phyloP scores from a whole-genome alignment of 2,113 vertebrate genomes.

The Urocynchramus pylzowi region DNA sequence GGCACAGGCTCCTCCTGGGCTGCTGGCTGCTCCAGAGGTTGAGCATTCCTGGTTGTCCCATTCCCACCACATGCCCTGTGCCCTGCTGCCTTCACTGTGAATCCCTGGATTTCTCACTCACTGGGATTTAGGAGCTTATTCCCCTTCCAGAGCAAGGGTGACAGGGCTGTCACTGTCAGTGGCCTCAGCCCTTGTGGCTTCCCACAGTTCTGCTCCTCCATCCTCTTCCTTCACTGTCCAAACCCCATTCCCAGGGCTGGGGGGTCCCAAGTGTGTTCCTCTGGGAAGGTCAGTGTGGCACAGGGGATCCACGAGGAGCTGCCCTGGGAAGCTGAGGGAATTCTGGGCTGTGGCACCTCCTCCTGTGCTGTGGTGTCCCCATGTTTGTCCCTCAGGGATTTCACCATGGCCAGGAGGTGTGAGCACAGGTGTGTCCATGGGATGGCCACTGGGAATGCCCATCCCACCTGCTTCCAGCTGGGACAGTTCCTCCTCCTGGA shows the following conservation, averaged over 20 bases:
- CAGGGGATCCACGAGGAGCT: neutral
- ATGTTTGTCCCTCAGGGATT: neutral
- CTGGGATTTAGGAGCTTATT: neutral
- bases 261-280: neutral
- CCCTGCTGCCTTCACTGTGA: neutral
- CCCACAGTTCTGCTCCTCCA: neutral
- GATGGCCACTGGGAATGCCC: neutral
- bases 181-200: neutral
- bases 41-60: neutral
- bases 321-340: neutral
- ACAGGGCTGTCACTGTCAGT: neutral
- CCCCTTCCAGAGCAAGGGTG: neutral
- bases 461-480: neutral
- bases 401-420: neutral
- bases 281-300: accelerated
- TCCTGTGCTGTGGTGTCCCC: neutral
- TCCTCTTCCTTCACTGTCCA: accelerated
- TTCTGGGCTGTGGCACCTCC: neutral
- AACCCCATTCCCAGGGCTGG: accelerated
- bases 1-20: neutral
- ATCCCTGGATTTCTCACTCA: no score
- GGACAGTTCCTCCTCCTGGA: neutral
- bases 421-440: neutral
- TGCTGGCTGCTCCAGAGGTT: neutral
- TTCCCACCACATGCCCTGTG: neutral